Evolutionary conservation across 2,888 invertebrate species (phyloP), one percentile per base, ranked within the genome.

Genomic region (Acanthosepion pharaonis): DNA sequence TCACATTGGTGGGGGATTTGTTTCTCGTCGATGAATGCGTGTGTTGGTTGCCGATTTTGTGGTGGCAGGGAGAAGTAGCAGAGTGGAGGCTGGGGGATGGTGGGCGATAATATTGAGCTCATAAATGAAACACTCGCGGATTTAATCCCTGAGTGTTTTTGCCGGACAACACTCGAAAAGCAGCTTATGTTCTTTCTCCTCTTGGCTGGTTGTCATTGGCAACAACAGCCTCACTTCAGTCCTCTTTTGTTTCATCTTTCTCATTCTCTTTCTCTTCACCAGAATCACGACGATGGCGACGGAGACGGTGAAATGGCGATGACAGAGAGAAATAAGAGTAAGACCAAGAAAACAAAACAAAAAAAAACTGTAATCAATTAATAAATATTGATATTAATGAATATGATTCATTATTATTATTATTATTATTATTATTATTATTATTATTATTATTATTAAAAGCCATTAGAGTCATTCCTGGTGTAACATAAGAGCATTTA

Each of bases 91-190:
- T 8, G 28, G 78, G 3, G 64, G 8, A 0, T 9, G 28, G 33
- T 33, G 28, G 28, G 11, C n/a, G 78, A 78, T 78, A 78, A 78
- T 78, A 78, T 78, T 33, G n/a, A 78, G n/a, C 78, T 78, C 78
- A 78, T 78, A 78, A 78, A 78, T 78, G 78, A 78, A 78, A 78
- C n/a, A 78, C n/a, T 33, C n/a, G 9, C n/a, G 78, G 78, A 78
- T 78, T 78, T 78, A 78, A 78, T 78, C 78, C 78, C n/a, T 78
- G 78, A 78, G 78, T 78, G 78, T 78, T 78, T 78, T 78, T 78
- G 78, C 78, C n/a, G 78, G 78, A 78, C 78, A n/a, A 78, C 78
- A n/a, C n/a, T n/a, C 78, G n/a, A 15, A 78, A 78, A 78, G 78
- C 78, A n/a, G 78, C 78, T 78, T 78, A 78, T 78, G n/a, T n/a